Evolutionary conservation across 2,888 invertebrate genomes (phyloP).

Genomic region (Parapristionchus giblindavisi): DNA sequence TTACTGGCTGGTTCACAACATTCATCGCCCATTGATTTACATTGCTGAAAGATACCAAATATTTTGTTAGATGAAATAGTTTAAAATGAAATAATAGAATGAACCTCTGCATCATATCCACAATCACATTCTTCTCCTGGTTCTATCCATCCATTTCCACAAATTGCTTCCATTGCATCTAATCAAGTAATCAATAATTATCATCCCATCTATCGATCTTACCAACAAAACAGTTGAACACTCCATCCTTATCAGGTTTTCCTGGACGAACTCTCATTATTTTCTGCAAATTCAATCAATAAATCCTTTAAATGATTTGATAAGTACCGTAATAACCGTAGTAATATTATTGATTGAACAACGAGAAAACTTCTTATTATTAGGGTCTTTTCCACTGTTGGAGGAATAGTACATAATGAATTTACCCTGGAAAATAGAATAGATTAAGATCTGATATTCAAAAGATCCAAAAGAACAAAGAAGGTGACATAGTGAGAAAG

Average conservation of each 20-base stretch:
- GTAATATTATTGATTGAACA: constrained; percentile 86
- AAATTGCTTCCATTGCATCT: constrained; percentile 94
- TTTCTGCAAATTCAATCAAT: background rate
- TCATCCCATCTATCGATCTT: background rate
- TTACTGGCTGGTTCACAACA: background rate
- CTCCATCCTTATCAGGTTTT: background rate
- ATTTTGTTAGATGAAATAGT: background rate
- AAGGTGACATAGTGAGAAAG: background rate
- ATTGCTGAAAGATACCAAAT: too few species aligned
- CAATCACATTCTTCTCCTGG: constrained; percentile 98
- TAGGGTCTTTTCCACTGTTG: constrained; percentile 94
- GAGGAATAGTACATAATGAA: constrained; percentile 98
- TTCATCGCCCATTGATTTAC: background rate
- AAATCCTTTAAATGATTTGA: background rate
- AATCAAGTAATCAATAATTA: constrained; percentile 57
- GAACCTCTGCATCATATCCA: constrained; percentile 75
- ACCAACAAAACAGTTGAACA: constrained; percentile 1
- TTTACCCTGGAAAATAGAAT: constrained; percentile 82
- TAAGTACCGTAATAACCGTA: too few species aligned
- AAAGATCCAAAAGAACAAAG: background rate
- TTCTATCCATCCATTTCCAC: constrained; percentile 98
- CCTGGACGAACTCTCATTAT: background rate
- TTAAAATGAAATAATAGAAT: background rate
- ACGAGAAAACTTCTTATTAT: constrained; percentile 94
- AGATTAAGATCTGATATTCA: background rate